phyloP scores from a whole-genome alignment of 2,113 vertebrate species.

The Pseudopodoces humilis region DNA sequence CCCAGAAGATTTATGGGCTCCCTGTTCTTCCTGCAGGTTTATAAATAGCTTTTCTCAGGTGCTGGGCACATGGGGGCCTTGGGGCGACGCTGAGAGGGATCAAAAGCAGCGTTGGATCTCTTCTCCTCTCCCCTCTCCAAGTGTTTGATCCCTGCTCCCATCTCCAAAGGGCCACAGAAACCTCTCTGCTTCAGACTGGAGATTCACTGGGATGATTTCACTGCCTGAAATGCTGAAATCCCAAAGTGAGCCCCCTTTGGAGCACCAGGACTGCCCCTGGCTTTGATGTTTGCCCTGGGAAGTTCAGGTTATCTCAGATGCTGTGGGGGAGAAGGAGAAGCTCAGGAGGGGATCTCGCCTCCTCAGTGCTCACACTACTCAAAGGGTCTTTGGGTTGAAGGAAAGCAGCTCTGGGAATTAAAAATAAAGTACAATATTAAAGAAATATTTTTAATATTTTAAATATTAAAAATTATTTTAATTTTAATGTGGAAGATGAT shows the following conservation, averaged over 20 bases:
- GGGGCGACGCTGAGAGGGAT: constrained; percentile 63
- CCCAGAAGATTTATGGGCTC: constrained; percentile 78
- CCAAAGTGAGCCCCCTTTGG: background rate
- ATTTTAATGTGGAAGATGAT: background rate
- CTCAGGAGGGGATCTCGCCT: background rate
- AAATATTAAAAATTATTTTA: background rate
- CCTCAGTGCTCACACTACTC: fast-evolving
- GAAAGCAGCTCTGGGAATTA: background rate
- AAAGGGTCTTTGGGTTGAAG: background rate
- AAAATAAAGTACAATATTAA: background rate
- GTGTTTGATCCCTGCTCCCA: constrained; percentile 72
- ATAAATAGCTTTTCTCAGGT: constrained; percentile 79
- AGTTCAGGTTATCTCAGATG: background rate
- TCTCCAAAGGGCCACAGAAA: constrained; percentile 58
- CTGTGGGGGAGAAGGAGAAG: background rate
- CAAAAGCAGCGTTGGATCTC: constrained; percentile 67
- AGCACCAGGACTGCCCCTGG: background rate
- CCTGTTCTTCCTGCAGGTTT: constrained; percentile 45
- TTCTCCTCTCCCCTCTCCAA: constrained; percentile 75
- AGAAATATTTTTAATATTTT: no score
- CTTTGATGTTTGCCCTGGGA: constrained; percentile 37
- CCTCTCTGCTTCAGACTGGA: constrained; percentile 39
- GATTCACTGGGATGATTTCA: background rate
- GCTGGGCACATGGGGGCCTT: constrained; percentile 77
- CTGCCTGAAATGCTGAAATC: background rate